Evolutionary conservation across 2,113 vertebrate species (phyloP).

Genomic region (Malaclemys terrapin): DNA sequence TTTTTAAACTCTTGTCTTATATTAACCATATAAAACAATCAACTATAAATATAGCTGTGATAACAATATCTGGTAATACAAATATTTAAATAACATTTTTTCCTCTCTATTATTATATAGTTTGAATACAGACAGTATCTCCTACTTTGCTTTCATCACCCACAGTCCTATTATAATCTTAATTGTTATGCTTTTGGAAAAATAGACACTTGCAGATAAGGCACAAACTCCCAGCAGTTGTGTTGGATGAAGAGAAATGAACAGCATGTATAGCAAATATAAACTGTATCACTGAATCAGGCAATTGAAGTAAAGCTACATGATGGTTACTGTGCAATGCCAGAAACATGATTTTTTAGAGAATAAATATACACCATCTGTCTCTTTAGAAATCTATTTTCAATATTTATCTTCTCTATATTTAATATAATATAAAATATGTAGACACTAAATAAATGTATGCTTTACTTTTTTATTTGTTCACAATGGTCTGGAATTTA

Average conservation of each 20-base stretch:
- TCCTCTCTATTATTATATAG: not conserved
- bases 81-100: slow-evolving; percentile 27
- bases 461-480: not conserved
- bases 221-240: not conserved
- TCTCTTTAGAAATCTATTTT: not conserved
- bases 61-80: slow-evolving; percentile 12
- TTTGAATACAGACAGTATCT: slow-evolving; percentile 3
- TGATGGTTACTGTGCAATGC: not conserved
- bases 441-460: not conserved
- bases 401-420: not conserved
- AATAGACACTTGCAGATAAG: not conserved
- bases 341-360: not conserved
- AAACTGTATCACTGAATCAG: slow-evolving; percentile 12
- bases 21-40: slow-evolving; percentile 55
- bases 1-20: slow-evolving; percentile 74
- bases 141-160: slow-evolving; percentile 4
- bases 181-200: slow-evolving; percentile 33
- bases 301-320: slow-evolving; percentile 1
- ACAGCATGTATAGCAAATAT: not conserved
- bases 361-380: not conserved
- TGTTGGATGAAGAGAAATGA: slow-evolving; percentile 13
- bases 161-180: slow-evolving; percentile 20
- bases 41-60: slow-evolving; percentile 30
- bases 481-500: not conserved
- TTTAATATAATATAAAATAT: slow-evolving; percentile 2